Evolutionary conservation across 2,113 vertebrate genomes (phyloP).

Genomic region (Bos taurus): DNA sequence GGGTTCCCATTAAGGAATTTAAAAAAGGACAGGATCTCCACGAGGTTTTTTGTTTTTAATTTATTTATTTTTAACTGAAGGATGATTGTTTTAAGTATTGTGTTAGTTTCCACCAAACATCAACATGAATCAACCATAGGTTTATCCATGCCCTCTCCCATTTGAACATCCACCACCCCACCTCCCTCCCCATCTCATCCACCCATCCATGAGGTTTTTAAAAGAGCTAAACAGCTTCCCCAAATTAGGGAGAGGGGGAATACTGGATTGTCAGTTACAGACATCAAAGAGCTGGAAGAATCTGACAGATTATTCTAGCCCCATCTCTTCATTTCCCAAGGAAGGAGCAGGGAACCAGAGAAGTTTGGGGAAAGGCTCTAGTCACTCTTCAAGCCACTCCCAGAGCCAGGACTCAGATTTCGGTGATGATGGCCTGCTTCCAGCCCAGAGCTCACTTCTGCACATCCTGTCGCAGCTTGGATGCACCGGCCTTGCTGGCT

Average conservation of each 20-base stretch:
- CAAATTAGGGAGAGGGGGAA: neutral
- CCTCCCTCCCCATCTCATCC: neutral
- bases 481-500: accelerated
- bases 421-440: neutral
- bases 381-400: neutral
- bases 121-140: neutral
- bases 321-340: neutral
- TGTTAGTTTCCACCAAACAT: neutral
- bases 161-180: neutral
- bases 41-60: neutral
- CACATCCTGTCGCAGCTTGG: neutral
- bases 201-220: neutral
- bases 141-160: neutral
- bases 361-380: neutral
- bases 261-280: neutral
- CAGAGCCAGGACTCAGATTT: neutral
- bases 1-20: neutral
- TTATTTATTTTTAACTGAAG: neutral
- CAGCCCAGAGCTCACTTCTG: neutral
- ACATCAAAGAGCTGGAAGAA: neutral
- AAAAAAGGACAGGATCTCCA: neutral
- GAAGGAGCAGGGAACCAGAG: neutral
- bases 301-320: neutral
- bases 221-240: neutral
- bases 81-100: neutral